A percentile compares a stretch with the other conserved stretches of the same genome.
phyloP scores from a whole-genome alignment of 2,113 vertebrate genomes.

The Nettapus auritus region DNA sequence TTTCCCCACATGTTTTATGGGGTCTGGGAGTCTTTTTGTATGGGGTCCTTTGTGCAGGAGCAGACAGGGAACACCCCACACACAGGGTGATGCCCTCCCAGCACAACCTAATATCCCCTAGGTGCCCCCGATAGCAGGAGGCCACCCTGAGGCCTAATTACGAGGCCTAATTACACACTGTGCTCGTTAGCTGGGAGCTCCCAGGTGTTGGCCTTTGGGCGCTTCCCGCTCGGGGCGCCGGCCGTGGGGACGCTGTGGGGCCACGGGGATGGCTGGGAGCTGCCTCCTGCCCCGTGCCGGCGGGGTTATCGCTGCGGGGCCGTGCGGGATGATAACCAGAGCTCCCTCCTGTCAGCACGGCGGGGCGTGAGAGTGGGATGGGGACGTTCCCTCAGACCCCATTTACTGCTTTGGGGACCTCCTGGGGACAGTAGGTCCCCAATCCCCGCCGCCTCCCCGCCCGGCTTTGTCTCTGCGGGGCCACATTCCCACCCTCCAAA shows the following conservation, averaged over 20 bases:
- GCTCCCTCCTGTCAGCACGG: constrained; percentile 23
- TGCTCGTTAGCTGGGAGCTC: neutral
- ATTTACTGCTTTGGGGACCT: neutral
- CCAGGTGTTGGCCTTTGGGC: rapidly evolving
- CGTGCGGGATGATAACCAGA: constrained; percentile 58
- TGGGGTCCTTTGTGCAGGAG: neutral
- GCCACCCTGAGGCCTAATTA: neutral
- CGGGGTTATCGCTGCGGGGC: constrained; percentile 10
- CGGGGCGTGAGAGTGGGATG: neutral
- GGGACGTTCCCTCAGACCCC: neutral
- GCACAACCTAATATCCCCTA: neutral
- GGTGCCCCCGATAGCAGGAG: neutral
- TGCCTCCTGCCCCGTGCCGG: neutral
- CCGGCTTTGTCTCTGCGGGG: constrained; percentile 12
- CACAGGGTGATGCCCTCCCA: rapidly evolving
- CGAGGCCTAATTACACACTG: neutral
- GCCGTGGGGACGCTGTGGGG: neutral
- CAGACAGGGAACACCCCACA: rapidly evolving
- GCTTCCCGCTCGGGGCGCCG: rapidly evolving
- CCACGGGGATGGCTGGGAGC: neutral
- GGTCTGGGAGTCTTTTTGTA: neutral
- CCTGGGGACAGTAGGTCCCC: neutral
- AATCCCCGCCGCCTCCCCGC: neutral
- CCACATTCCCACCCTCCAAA: constrained; percentile 28
- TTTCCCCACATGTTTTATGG: neutral